Evolutionary conservation across 1,140 invertebrate genomes (phyloP), one percentile per base, ranked within the genome.

Genomic region (Plodia interpunctella): DNA sequence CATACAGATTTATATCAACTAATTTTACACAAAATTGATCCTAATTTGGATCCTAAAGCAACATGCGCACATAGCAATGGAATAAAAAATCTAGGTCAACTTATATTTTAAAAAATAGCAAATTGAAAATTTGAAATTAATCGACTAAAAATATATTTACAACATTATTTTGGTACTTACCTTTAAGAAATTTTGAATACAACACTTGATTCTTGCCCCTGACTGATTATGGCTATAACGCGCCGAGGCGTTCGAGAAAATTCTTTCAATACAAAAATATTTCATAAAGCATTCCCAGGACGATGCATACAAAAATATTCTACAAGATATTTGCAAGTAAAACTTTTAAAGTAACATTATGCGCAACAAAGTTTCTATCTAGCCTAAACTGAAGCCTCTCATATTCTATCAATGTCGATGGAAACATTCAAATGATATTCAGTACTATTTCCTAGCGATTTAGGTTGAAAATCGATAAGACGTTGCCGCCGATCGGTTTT

Each of bases 371-470:
- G 54, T 59, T 61, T 52, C 25, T 56, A 61, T 61, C 59, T 18
- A 59, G 53, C 55, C 56, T 44, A 57, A 32, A 55, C 28, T 60
- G 53, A 52, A 55, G n/a, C 63, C 59, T 63, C 56, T 66, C 55
- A 60, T 60, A 30, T 60, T 32, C 52, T 28, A 63, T 63, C 59
- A 55, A 66, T 66, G 28, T 66, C 28, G 51, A 53, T 30, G 35
- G 35, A 8, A 11, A 38, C 13, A 38, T 30, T n/a, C 55, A 50
- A 20, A n/a, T 20, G 1, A 62, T 17, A 49, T 51, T 49, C 32
- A 51, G 53, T 60, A 49, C 50, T 68, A 57, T n/a, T 5, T n/a
- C 9, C 15, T 32, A 13, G 10, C 9, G 8, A 0, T 10, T 28
- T 57, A 54, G 25, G 57, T 53, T 57, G 6, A 19, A 53, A 55